phyloP scores from a whole-genome alignment of 2,113 vertebrate genomes.

The Alaudala cheleensis region DNA sequence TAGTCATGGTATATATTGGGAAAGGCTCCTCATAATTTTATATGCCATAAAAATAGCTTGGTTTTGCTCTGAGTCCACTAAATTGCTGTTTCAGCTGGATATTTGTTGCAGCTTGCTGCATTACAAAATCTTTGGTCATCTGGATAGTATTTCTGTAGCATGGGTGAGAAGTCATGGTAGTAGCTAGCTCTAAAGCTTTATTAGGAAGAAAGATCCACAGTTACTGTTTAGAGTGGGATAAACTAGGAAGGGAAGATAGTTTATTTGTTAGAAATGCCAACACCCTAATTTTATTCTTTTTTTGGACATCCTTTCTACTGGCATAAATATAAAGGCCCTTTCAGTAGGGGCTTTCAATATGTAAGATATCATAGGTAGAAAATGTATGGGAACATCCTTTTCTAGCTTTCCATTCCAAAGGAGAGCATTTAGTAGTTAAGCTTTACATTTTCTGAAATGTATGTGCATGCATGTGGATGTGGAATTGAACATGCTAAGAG shows the following conservation, averaged over 20 bases:
- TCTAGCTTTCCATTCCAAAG: neutral
- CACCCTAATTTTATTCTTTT: neutral
- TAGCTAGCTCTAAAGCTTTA: conserved; percentile 20
- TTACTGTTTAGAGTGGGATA: neutral
- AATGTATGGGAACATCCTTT: neutral
- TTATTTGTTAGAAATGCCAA: neutral
- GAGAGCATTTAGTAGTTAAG: neutral
- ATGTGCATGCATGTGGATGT: neutral
- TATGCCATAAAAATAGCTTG: conserved; percentile 10
- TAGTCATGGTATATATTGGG: conserved; percentile 32
- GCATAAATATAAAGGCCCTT: neutral
- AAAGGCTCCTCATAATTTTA: conserved; percentile 40
- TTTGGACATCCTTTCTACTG: neutral
- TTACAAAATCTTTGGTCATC: conserved; percentile 54
- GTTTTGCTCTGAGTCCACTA: neutral
- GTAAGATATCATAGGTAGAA: neutral
- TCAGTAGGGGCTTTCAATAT: neutral
- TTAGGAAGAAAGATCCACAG: conserved; percentile 30
- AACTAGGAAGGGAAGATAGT: neutral
- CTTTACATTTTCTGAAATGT: neutral
- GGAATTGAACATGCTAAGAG: neutral
- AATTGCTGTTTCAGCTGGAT: conserved; percentile 52
- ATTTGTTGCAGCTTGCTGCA: conserved; percentile 56
- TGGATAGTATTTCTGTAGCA: conserved; percentile 12
- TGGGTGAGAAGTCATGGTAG: neutral